A percentile compares a stretch with the other conserved stretches of the same genome.
Conservation (phyloP, 2,113 vertebrate species). For the Bos taurus region DNA sequence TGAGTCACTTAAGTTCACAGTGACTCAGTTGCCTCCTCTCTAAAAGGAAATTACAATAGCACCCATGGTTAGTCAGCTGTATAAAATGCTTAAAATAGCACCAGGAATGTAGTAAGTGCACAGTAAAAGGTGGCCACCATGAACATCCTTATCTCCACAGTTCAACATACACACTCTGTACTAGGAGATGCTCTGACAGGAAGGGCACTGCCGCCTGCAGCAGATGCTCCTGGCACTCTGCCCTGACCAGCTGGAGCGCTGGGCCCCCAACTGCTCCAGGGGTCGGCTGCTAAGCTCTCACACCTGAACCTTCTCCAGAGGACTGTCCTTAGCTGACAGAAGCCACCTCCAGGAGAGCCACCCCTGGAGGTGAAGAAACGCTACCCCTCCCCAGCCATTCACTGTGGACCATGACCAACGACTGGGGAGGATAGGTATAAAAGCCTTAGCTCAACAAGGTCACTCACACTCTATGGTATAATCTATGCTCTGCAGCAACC, state of each 20-base stretch:
- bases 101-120: neutral
- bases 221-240: neutral
- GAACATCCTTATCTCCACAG: neutral
- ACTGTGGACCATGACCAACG: neutral
- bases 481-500: neutral
- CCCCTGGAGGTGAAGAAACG: neutral
- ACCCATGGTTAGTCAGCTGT: neutral
- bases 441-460: neutral
- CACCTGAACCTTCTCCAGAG: neutral
- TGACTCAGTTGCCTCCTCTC: neutral
- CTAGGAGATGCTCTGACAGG: accelerated
- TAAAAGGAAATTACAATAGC: neutral
- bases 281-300: neutral
- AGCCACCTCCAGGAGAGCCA: neutral
- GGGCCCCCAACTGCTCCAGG: neutral
- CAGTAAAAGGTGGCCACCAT: accelerated
- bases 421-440: accelerated
- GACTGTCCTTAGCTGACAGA: neutral
- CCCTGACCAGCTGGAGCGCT: neutral
- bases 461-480: accelerated
- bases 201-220: accelerated
- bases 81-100: neutral
- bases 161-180: accelerated
- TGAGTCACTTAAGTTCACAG: neutral
- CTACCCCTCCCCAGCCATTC: no score